These are phyloP conservation scores for Aldabrachelys gigantea DNA, from an alignment of 2,113 vertebrate species.

Conservation along the genomic window DNA sequence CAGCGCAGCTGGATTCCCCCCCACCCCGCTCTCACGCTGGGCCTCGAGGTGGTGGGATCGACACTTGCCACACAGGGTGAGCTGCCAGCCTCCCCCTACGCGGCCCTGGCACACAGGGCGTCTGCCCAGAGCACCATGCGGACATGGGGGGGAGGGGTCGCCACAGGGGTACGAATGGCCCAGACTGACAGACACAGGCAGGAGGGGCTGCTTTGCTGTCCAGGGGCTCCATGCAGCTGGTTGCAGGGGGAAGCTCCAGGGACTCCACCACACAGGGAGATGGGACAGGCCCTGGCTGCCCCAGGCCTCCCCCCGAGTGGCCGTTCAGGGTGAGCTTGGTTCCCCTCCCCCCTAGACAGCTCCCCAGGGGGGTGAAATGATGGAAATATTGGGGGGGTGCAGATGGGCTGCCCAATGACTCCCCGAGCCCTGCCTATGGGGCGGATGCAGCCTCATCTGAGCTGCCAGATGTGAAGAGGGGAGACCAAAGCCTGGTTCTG, in stretches of 20 bases:
- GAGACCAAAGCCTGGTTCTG: too few species aligned
- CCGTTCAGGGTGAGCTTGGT: background rate
- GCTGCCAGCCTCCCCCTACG: background rate
- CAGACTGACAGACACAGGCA: background rate
- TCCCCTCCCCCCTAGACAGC: too few species aligned
- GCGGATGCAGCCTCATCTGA: background rate
- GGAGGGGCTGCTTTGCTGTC: fast-evolving
- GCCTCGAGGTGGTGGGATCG: too few species aligned
- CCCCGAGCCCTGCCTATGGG: background rate
- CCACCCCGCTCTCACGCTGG: too few species aligned
- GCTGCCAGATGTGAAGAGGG: too few species aligned
- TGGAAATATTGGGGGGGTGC: background rate
- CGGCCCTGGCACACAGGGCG: background rate
- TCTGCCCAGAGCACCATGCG: background rate
- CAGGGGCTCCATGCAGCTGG: background rate
- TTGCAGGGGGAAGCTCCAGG: fast-evolving
- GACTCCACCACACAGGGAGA: background rate
- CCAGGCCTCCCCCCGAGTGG: background rate
- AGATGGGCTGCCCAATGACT: background rate
- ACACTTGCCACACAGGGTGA: too few species aligned
- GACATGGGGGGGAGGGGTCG: slow-evolving; percentile 38
- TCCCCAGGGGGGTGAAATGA: too few species aligned
- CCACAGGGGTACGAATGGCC: too few species aligned
- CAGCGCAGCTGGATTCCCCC: background rate
- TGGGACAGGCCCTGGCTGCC: background rate